phyloP scores from a whole-genome alignment of 2,113 vertebrate genomes.

The Donacobius atricapilla region DNA sequence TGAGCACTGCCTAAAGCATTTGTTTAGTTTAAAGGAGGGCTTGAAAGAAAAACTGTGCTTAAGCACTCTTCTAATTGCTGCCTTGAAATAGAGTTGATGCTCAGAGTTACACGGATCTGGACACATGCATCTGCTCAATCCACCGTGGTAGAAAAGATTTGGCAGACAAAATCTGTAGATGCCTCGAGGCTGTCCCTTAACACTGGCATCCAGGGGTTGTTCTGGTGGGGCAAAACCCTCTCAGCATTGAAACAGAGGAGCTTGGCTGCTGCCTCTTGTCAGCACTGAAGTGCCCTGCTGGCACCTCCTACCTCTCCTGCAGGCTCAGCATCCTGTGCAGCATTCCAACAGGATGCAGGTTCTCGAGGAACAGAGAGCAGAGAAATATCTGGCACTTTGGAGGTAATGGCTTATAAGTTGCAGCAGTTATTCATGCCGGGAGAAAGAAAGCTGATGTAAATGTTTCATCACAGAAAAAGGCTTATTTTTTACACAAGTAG shows the following conservation, averaged over 20 bases:
- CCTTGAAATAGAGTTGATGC: not conserved
- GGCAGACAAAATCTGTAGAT: not conserved
- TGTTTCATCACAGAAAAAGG: not conserved
- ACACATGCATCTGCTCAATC: too few species aligned
- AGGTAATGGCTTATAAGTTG: not conserved
- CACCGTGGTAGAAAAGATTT: too few species aligned
- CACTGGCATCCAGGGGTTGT: not conserved
- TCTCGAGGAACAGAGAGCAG: not conserved
- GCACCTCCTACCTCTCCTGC: not conserved
- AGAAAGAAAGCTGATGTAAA: not conserved
- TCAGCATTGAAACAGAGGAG: not conserved
- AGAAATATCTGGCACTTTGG: not conserved
- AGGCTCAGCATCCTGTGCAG: accelerated
- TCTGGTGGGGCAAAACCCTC: not conserved
- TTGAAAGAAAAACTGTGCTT: not conserved
- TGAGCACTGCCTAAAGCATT: not conserved
- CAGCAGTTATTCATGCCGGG: not conserved
- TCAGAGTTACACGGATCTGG: not conserved
- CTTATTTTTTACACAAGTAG: not conserved
- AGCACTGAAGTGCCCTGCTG: not conserved
- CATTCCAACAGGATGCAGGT: not conserved
- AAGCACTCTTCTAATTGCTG: not conserved
- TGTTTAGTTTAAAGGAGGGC: not conserved
- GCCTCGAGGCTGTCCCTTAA: not conserved
- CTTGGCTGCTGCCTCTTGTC: not conserved